Evolutionary conservation across 1,140 invertebrate species (phyloP).

Genomic region (Mizuhopecten yessoensis): DNA sequence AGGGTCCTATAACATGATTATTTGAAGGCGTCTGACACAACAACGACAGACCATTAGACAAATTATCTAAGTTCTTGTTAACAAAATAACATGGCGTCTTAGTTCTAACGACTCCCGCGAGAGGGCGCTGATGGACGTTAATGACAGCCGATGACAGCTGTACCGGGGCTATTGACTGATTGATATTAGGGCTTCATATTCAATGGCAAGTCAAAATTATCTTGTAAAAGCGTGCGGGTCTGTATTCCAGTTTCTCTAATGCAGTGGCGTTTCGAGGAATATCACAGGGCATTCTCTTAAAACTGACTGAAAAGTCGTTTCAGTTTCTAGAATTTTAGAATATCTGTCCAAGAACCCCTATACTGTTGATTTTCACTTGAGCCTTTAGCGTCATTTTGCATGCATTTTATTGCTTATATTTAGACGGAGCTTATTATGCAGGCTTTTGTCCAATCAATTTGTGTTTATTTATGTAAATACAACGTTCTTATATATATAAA

Average conservation of each 20-base stretch:
- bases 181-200: slow-evolving; percentile 28
- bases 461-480: too few relatives aligned
- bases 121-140: slow-evolving; percentile 24
- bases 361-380: background rate
- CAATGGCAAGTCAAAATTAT: slow-evolving; percentile 16
- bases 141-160: background rate
- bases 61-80: slow-evolving; percentile 36
- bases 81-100: slow-evolving; percentile 38
- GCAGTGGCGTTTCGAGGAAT: background rate
- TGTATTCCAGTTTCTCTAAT: background rate
- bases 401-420: too few relatives aligned
- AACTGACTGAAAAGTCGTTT: background rate
- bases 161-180: background rate
- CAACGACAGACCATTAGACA: slow-evolving; percentile 13
- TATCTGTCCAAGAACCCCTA: background rate
- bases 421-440: too few relatives aligned
- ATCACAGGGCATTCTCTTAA: background rate
- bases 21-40: background rate
- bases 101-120: slow-evolving; percentile 31
- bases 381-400: too few relatives aligned
- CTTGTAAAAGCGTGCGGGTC: background rate
- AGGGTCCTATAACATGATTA: background rate
- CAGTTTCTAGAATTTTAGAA: background rate
- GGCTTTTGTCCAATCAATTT: too few relatives aligned
- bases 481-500: too few relatives aligned